Base-by-base conservation (phyloP, 2,888 invertebrate species). In the Chalcosyrphus nemorum region DNA sequence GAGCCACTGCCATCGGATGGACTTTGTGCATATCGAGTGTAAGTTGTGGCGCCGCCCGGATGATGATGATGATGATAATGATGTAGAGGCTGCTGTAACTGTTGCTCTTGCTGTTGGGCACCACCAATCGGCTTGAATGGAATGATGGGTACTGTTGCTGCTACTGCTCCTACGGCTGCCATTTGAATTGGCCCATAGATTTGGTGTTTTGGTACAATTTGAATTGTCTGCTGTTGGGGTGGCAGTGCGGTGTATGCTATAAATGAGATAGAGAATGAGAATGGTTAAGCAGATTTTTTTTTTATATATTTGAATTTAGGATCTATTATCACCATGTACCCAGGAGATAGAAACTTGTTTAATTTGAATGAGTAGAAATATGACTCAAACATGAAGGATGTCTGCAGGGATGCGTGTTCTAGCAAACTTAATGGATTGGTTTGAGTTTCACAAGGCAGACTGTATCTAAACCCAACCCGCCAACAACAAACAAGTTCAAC, bases 71-170 rank as follows among this genome's bases (percentile, higher is more conserved):
- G 72, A 41, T 80, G 65, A 7, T 56, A 72, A 45, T 66, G 71
- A 11, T 77, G 57, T 19, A 41, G 27, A 13, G 54, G 56, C 19
- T 72, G 80, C 9, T 74, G 74, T 38, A 68, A 59, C 32, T 75
- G 66, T 76, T 61, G 89, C 86, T 86, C 89, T 24, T 52, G 71
- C 32, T 61, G 68, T n/a, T 52, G 74, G 54, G 35, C 63, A 2
- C 50, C 35, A 41, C 54, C 38, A 45, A 65, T 76, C 13, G 57
- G 50, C 52, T 80, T 80, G 11, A 54, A 59, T 32, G 71, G 56
- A 9, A 63, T 61, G 13, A 50, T 27, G 29, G 65, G 59, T 29
- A 72, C 38, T 72, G 72, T 32, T 56, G 72, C 50, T 38, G 56
- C 57, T 50, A 81, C 47, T 77, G 87, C 45, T 84, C 84, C 70